Evolutionary conservation across 30 jellyfish, hydroid and myxozoan species (phyloP).

Genomic region (Pelagia noctiluca): DNA sequence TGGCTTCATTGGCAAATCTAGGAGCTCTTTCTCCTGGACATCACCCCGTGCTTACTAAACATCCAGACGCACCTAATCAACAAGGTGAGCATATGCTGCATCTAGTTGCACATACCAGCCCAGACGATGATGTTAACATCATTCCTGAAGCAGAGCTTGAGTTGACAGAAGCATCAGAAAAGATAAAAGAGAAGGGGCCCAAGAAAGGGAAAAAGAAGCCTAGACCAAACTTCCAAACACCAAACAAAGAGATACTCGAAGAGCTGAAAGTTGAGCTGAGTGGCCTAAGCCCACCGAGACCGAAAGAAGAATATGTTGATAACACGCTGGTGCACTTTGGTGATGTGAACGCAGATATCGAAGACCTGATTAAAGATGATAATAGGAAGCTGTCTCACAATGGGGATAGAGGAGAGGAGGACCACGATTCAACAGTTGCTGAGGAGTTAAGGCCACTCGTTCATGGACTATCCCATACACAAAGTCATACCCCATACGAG

Average conservation of each 20-base stretch:
- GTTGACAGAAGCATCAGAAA: constrained; percentile 37
- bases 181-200: constrained; percentile 23
- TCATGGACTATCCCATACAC: no score
- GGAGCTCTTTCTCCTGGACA: no score
- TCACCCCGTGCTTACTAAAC: no score
- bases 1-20: no score
- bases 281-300: constrained; percentile 37
- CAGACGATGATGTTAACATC: background rate
- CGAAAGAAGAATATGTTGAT: constrained; percentile 40
- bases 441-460: no score
- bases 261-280: constrained; percentile 64
- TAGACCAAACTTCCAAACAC: constrained; percentile 24
- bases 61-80: no score
- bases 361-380: background rate
- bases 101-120: background rate
- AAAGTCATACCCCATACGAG: background rate
- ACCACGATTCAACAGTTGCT: no score
- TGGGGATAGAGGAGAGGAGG: background rate
- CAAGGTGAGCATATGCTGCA: background rate
- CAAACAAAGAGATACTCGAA: constrained; percentile 64
- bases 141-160: background rate
- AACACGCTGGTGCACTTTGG: constrained; percentile 67
- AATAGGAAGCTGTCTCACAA: background rate
- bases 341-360: constrained; percentile 5
- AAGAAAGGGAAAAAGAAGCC: constrained; percentile 33